Evolutionary conservation across 2,888 invertebrate species (phyloP).

Genomic region (Ectemnius continuus): DNA sequence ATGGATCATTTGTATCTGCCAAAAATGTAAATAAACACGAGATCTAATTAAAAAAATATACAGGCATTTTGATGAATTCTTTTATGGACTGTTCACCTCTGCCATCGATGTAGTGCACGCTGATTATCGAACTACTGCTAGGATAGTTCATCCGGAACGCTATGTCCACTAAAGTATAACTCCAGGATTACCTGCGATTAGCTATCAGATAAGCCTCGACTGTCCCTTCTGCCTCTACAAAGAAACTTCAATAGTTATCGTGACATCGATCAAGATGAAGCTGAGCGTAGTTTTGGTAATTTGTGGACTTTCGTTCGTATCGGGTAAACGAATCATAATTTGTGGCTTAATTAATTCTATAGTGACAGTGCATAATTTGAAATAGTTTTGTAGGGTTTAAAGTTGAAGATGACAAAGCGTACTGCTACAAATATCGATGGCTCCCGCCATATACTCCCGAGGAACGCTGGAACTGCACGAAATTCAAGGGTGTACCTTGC

Average conservation of each 20-base stretch:
- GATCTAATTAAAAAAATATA: slow-evolving; percentile 34
- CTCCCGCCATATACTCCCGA: slow-evolving; percentile 41
- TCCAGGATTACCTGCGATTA: slow-evolving; percentile 11
- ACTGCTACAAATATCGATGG: slow-evolving; percentile 72
- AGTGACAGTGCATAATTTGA: not conserved
- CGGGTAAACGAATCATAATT: slow-evolving; percentile 27
- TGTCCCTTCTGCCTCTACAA: not conserved
- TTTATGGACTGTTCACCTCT: no score
- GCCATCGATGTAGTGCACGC: not conserved
- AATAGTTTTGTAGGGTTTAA: slow-evolving; percentile 1
- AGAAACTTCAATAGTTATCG: not conserved
- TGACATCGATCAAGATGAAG: slow-evolving; percentile 30
- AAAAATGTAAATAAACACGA: slow-evolving; percentile 41
- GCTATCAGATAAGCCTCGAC: slow-evolving; percentile 51
- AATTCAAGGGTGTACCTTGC: slow-evolving; percentile 44
- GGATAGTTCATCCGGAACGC: not conserved
- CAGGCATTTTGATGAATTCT: not conserved
- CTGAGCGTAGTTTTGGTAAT: slow-evolving; percentile 14
- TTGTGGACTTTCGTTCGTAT: not conserved
- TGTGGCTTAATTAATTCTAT: no score
- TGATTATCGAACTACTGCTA: not conserved
- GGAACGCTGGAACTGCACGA: slow-evolving; percentile 41
- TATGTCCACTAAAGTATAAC: slow-evolving; percentile 14
- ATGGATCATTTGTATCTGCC: slow-evolving; percentile 24
- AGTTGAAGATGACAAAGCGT: slow-evolving; percentile 4